Evolutionary conservation across 2,113 vertebrate genomes (phyloP), one percentile per base, ranked within the genome.

Genomic region (Camelus dromedarius): DNA sequence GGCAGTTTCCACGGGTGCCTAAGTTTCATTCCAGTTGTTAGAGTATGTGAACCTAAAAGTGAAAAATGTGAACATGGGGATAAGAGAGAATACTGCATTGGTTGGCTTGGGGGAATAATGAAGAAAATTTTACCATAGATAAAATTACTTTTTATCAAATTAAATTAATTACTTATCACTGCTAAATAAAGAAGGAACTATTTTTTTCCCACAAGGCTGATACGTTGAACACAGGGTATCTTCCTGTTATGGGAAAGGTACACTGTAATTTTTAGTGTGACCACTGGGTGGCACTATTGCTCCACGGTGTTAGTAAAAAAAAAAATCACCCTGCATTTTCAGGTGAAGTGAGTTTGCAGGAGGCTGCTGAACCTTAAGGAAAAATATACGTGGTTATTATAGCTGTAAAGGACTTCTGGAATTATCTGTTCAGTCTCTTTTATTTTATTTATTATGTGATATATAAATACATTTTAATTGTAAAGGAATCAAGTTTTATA

Each of bases 211-310:
- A 9, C 8, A 42, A 93, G 52, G 42, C 35, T 35, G 15, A 64
- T 54, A 30, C 4, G 38, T 42, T 76, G 8, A 75, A 64, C 38
- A 3, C 32, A 35, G 0, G 30, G 16, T 1, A 0, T 30, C 4
- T 91, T 75, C 8, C 22, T 22, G 0, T 76, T 85, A 70, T 83
- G 11, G 35, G 64, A 70, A 95, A 89, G 48, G 13, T 38, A 11
- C 35, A 5, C 50, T 94, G 83, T 91, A 69, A 88, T 56, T 75
- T 91, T 93, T 12, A 73, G 14, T 8, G 3, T 93, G 10, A 79
- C 88, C 96, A 92, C 90, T 95, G 60, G 97, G 70, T 96, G 94
- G 70, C 35, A 8, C 4, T 60, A 38, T 92, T 77, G 91, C 35
- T 32, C 72, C n/a, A 96, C 12, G 24, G 19, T 92, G n/a, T 77